A percentile compares a stretch with the other conserved stretches of the same genome.
Evolutionary conservation across 2,888 invertebrate species (phyloP).

Genomic region (Tetragonula carbonaria): DNA sequence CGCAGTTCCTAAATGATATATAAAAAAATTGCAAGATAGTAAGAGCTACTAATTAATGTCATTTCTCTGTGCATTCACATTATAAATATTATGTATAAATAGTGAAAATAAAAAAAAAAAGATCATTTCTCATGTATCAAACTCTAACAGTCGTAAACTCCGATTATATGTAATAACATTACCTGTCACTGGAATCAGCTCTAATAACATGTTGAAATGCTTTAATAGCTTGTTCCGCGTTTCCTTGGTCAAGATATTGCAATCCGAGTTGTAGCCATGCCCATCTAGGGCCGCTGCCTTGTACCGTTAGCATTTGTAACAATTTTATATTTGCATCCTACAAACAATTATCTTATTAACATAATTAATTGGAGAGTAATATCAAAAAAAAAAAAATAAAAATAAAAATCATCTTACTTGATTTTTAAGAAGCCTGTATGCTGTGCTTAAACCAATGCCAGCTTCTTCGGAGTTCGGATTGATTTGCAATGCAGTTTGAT

Average conservation of each 20-base stretch:
- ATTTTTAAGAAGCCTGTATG: conserved; percentile 89
- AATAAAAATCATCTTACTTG: conserved; percentile 83
- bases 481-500: conserved; percentile 92
- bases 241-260: conserved; percentile 90
- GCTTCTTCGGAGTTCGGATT: conserved; percentile 88
- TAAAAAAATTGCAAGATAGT: too few species aligned
- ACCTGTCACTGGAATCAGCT: conserved; percentile 88
- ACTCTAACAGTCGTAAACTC: neutral
- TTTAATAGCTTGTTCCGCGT: conserved; percentile 90
- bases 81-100: too few species aligned
- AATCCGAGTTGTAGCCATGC: conserved; percentile 94
- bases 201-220: conserved; percentile 91
- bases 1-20: too few species aligned
- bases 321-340: conserved; percentile 88
- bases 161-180: conserved; percentile 6
- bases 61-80: too few species aligned
- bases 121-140: too few species aligned
- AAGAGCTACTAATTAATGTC: too few species aligned
- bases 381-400: conserved; percentile 5
- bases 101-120: too few species aligned
- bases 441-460: conserved; percentile 90
- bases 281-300: conserved; percentile 88
- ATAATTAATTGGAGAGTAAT: neutral
- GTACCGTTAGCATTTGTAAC: conserved; percentile 85
- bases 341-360: conserved; percentile 40